Conservation (phyloP, 2,113 vertebrate species). For the Coracopsis vasa region DNA sequence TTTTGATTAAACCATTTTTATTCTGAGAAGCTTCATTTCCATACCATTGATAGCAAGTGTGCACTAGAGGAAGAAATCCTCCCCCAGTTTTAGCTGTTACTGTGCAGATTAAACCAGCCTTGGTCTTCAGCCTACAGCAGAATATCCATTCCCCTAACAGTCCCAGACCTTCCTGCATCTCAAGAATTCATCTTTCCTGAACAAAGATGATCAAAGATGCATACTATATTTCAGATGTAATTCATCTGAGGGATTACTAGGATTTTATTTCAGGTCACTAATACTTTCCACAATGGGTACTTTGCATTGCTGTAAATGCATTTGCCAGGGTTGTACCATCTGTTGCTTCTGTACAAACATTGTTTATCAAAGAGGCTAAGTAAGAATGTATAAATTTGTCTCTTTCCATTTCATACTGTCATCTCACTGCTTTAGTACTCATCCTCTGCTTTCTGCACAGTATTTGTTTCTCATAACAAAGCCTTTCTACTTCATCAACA, state of each 20-base stretch:
- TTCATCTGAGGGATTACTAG: neutral
- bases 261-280: neutral
- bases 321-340: neutral
- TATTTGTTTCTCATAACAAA: slow-evolving; percentile 30
- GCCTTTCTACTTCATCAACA: neutral
- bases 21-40: neutral
- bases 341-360: neutral
- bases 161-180: neutral
- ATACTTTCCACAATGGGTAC: neutral
- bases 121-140: neutral
- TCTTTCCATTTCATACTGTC: neutral
- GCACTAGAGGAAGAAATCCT: neutral
- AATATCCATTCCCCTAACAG: neutral
- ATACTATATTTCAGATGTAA: neutral
- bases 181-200: neutral
- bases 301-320: neutral
- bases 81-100: neutral
- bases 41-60: neutral
- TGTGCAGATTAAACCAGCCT: neutral
- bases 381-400: neutral
- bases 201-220: neutral
- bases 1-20: neutral
- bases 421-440: neutral
- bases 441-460: neutral
- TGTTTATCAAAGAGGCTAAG: neutral